Evolutionary conservation across 92 coral and sea anemone genomes (phyloP).

Genomic region (Ricordea florida): DNA sequence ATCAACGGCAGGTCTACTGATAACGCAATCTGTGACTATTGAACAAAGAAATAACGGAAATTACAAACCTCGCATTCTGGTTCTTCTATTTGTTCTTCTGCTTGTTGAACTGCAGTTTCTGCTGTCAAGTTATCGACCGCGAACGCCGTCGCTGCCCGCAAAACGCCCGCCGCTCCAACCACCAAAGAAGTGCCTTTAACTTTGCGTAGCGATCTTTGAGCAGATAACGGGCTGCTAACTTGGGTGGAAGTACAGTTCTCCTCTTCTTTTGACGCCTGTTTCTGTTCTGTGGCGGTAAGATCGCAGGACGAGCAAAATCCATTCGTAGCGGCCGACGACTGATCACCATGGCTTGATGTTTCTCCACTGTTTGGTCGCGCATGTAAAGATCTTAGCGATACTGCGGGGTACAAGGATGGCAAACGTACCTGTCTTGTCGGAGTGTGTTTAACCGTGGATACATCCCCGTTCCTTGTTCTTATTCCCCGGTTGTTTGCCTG

Average conservation of each 20-base stretch:
- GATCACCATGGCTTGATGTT: neutral
- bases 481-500: constrained; percentile 47
- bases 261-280: too few relatives aligned
- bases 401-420: constrained; percentile 81
- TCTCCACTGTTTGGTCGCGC: constrained; percentile 17
- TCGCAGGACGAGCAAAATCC: neutral
- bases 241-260: too few relatives aligned
- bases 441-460: constrained; percentile 40
- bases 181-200: constrained; percentile 75
- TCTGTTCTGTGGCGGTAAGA: neutral
- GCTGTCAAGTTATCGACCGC: constrained; percentile 78
- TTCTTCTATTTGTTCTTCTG: constrained; percentile 73
- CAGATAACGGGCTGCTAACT: too few relatives aligned
- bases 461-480: constrained; percentile 18
- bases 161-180: constrained; percentile 72
- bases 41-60: constrained; percentile 8
- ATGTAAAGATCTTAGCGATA: constrained; percentile 66
- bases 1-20: neutral
- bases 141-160: constrained; percentile 77
- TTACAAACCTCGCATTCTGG: constrained; percentile 73
- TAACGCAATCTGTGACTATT: neutral
- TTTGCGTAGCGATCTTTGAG: too few relatives aligned
- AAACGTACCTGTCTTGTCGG: constrained; percentile 48
- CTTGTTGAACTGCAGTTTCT: constrained; percentile 54
- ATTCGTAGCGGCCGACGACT: neutral